Evolutionary conservation across 64 coral and sea anemone species (phyloP).

Genomic region (Stylophora pistillata): DNA sequence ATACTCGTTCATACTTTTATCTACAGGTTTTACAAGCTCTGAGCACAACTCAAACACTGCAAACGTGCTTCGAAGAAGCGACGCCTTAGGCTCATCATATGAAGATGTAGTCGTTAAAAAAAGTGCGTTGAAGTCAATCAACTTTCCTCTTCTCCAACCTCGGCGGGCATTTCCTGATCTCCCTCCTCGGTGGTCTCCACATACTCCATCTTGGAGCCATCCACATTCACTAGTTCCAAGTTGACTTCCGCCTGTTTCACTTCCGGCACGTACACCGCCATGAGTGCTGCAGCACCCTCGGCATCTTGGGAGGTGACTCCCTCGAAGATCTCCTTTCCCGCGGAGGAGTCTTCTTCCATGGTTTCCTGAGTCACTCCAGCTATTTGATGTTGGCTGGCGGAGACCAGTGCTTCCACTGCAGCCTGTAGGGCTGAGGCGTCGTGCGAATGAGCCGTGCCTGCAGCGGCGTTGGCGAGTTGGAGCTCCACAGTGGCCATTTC

Average conservation of each 20-base stretch:
- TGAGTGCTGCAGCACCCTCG: conserved; percentile 64
- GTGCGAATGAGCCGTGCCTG: conserved; percentile 56
- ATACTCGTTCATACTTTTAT: background rate
- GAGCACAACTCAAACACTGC: background rate
- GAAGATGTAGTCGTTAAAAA: background rate
- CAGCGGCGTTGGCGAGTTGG: conserved; percentile 42
- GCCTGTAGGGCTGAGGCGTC: conserved; percentile 86
- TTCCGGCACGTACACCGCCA: conserved; percentile 71
- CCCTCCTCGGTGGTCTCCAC: conserved; percentile 64
- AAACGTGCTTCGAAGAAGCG: background rate
- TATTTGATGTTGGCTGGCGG: conserved; percentile 92
- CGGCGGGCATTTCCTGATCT: conserved; percentile 44
- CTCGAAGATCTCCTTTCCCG: conserved; percentile 80
- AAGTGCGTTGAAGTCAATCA: background rate
- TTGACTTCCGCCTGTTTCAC: conserved; percentile 64
- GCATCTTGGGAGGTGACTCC: conserved; percentile 64
- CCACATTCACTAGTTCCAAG: conserved; percentile 62
- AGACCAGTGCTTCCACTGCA: conserved; percentile 90
- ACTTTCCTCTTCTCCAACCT: conserved; percentile 56
- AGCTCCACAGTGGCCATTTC: conserved; percentile 96
- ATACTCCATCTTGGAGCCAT: conserved; percentile 63
- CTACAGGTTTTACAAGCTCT: background rate
- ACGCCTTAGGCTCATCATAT: background rate
- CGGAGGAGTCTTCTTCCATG: conserved; percentile 75
- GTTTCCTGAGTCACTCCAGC: conserved; percentile 57